These are phyloP conservation scores for Euura lappo DNA, from an alignment of 1,140 invertebrate genomes.

Conservation along the genomic window DNA sequence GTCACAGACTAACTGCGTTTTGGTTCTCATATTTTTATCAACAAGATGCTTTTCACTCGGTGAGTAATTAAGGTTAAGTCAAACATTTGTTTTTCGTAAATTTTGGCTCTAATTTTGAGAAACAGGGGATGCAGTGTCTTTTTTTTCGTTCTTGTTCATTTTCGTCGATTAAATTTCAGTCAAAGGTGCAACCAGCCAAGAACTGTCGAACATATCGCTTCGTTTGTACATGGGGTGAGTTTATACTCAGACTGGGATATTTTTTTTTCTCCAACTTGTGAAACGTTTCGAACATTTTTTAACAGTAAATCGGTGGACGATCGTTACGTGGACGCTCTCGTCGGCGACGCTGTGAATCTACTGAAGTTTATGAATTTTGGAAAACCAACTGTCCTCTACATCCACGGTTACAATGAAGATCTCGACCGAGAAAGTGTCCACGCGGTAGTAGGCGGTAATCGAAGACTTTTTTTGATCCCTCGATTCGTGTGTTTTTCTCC, in stretches of 20 bases:
- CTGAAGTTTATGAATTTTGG: slow-evolving; percentile 16
- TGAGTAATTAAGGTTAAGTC: too few species aligned
- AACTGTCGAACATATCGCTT: slow-evolving; percentile 31
- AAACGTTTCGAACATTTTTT: too few species aligned
- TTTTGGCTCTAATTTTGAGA: too few species aligned
- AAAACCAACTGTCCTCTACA: slow-evolving; percentile 47
- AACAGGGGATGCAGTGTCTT: background rate
- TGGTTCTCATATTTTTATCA: too few species aligned
- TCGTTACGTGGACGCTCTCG: background rate
- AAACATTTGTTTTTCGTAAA: background rate
- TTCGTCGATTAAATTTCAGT: background rate
- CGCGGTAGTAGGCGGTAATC: slow-evolving; percentile 43
- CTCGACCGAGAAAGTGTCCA: slow-evolving; percentile 36
- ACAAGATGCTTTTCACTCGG: too few species aligned
- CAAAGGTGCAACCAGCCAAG: background rate
- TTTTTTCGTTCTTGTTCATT: slow-evolving; percentile 6
- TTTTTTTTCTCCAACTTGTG: too few species aligned
- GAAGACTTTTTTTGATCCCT: background rate
- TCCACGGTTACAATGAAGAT: slow-evolving; percentile 51
- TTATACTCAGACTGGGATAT: background rate
- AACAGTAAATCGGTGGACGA: too few species aligned
- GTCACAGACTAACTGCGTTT: too few species aligned
- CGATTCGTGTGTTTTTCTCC: too few species aligned
- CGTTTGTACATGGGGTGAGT: slow-evolving; percentile 33
- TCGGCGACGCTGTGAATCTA: background rate